Conservation (phyloP, 1,140 invertebrate species). For the Hermatobates lingyangjiaoensis region DNA sequence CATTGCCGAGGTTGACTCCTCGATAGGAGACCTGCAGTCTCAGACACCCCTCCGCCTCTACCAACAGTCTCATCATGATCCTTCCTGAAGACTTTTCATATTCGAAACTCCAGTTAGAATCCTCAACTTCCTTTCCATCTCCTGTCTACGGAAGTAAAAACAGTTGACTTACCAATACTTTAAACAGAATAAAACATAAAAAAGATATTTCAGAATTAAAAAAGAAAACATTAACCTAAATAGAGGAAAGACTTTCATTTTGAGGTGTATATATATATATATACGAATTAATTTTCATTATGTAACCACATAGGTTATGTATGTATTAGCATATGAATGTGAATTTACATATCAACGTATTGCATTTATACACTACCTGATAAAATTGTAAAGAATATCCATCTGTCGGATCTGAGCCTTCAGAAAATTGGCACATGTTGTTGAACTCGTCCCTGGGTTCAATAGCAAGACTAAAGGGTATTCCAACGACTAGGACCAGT, state of each 20-base stretch:
- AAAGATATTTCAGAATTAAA: too few species aligned
- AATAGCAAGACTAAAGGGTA: conserved; percentile 59
- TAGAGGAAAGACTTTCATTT: too few species aligned
- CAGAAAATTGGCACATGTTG: conserved; percentile 53
- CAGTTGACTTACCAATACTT: too few species aligned
- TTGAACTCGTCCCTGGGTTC: conserved; percentile 77
- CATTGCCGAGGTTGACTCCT: conserved; percentile 62
- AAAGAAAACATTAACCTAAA: too few species aligned
- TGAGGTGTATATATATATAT: too few species aligned
- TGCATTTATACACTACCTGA: too few species aligned
- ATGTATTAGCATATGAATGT: too few species aligned
- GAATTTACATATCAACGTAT: too few species aligned
- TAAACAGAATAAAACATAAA: too few species aligned
- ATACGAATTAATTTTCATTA: too few species aligned
- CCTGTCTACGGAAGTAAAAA: too few species aligned
- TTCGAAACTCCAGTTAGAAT: conserved; percentile 10
- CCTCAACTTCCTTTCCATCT: conserved; percentile 7
- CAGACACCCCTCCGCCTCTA: conserved; percentile 54
- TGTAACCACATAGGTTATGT: too few species aligned
- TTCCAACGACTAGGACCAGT: conserved; percentile 58
- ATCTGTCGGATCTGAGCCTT: conserved; percentile 40
- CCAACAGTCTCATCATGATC: conserved; percentile 42
- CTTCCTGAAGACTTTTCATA: conserved; percentile 36
- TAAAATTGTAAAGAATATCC: conserved; percentile 32
- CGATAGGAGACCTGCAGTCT: conserved; percentile 63